Base-by-base conservation (phyloP, 2,888 invertebrate genomes). In the Cataglyphis rosenhaueri region DNA sequence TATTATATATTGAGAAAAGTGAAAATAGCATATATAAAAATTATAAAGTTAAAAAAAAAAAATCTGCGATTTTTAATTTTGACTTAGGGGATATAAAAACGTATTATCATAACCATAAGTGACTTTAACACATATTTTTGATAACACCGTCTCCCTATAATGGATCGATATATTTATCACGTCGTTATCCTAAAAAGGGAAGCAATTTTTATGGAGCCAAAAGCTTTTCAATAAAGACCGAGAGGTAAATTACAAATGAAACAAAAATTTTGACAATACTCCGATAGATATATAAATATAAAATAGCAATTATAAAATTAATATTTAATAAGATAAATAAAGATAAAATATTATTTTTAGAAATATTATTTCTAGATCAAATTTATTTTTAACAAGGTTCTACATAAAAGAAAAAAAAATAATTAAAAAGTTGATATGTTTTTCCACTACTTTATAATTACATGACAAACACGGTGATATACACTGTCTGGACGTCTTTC, bases 91-190 rank as follows among this genome's bases (percentile, higher is more conserved):
- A 48, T 1, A 48, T 48, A 8, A 74, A 83, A 88, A 88, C 87
- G 83, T 90, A 35, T 91, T 90, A 92, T 86, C 86, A 86, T 88
- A 21, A 84, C 83, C 81, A 84, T 55, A 82, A 88, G 89, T 90
- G 90, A 90, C 90, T 86, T 91, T 91, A 90, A 92, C 89, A 88
- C 86, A 85, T 87, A 86, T 87, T 88, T 89, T 90, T 88, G 88
- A 92, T 92, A 91, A 92, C 87, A 84, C 82, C 79, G 83, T 85
- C 75, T 84, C n/a, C n/a, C 81, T 84, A 82, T 82, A 86, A 86
- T 86, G 78, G 88, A 68, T 90, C 57, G 12, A 57, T 59, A 25
- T 29, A 86, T 90, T 90, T 90, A 90, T 89, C 86, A 84, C 84
- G 75, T 87, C 84, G 82, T 88, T 89, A 89, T 87, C 82, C 83